phyloP scores from a whole-genome alignment of 1,140 invertebrate genomes.

The Epicauta chinensis region DNA sequence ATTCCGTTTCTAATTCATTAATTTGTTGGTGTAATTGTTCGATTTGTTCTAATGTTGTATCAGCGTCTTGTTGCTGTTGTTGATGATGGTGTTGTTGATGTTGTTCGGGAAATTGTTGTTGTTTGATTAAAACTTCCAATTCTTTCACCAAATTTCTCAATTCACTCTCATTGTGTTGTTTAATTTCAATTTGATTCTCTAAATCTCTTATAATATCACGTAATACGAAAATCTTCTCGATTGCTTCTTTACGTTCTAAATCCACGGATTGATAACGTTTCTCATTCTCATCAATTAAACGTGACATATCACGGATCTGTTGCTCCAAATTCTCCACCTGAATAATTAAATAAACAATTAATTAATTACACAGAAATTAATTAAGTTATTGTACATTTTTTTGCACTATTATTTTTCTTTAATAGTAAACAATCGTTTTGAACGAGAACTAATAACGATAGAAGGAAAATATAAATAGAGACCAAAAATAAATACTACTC shows the following conservation, averaged over 20 bases:
- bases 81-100: conserved; percentile 39
- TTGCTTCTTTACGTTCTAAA: conserved; percentile 58
- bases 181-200: conserved; percentile 62
- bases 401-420: no score
- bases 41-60: conserved; percentile 29
- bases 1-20: conserved; percentile 50
- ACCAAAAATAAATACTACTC: no score
- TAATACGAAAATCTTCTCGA: conserved; percentile 64
- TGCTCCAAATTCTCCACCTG: conserved; percentile 63
- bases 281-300: conserved; percentile 53
- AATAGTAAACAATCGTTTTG: no score
- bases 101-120: conserved; percentile 43
- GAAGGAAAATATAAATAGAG: no score
- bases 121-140: conserved; percentile 43
- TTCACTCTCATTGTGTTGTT: conserved; percentile 43
- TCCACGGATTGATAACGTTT: conserved; percentile 53
- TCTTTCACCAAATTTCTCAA: conserved; percentile 45
- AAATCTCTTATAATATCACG: conserved; percentile 70
- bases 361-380: not conserved
- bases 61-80: conserved; percentile 48
- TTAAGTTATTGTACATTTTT: no score
- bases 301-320: conserved; percentile 61
- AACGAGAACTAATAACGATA: no score
- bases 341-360: not conserved
- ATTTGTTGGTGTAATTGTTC: conserved; percentile 49